Evolutionary conservation across 2,888 invertebrate species (phyloP), one percentile per base, ranked within the genome.

Genomic region (Xestia rhomboidea): DNA sequence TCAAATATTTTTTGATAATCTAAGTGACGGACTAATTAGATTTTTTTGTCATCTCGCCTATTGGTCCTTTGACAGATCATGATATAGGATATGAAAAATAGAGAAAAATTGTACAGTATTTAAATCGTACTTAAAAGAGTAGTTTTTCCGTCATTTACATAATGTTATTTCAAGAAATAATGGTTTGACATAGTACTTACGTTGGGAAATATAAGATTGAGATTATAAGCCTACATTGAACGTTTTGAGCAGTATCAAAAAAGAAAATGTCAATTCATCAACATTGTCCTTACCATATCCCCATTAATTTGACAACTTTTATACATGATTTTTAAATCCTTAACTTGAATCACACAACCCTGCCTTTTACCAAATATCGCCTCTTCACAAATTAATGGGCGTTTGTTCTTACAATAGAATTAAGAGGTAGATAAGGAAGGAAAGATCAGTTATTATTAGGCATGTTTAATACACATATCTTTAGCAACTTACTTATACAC

Each of bases 351-450:
- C 7, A 10, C 60, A 7, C 74, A 80, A 34, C 80, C 74, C 51
- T 79, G 18, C 7, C 1, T 11, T 66, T 44, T 66, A n/a, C 13
- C 24, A 54, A 78, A 57, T 79, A 49, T 79, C 27, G 18, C 49
- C 18, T 66, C 27, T 60, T 44, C 57, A 73, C 27, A 60, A 76
- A 66, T 79, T 7, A 63, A n/a, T 73, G 30, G n/a, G 41, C 13
- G 21, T 72, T 79, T 66, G 49, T 60, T 78, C 49, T 34, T 51
- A 80, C 66, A 67, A 73, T 34, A 60, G 57, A 44, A 66, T 49
- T 64, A 79, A 73, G 34, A 51, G 54, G 34, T 41, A 78, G 80
- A 27, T 67, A 80, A 44, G 27, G 5, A 38, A 44, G n/a, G 8
- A 38, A 30, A 27, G 66, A 78, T 79, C 73, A 44, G 49, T 34